Conservation (phyloP, 2,797 vertebrate genomes). For the Dicrostonyx torquatus region DNA sequence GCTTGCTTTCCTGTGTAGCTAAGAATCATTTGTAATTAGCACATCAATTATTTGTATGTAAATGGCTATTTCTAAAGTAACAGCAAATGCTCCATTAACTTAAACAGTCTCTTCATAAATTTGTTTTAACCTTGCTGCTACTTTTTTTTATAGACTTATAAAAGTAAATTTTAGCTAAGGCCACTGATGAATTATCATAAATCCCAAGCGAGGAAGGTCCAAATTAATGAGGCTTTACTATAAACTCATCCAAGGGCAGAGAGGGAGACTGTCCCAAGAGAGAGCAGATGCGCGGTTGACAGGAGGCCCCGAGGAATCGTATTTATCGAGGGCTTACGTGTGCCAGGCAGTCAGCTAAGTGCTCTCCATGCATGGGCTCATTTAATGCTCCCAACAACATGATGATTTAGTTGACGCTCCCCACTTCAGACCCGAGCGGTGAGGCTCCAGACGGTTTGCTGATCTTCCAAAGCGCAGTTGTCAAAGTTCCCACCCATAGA, state of each 20-base stretch:
- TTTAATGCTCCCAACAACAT: conserved; percentile 66
- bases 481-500: conserved; percentile 3
- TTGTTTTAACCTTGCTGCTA: conserved; percentile 60
- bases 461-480: neutral
- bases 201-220: conserved; percentile 69
- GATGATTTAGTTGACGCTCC: conserved; percentile 56
- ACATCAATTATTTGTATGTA: conserved; percentile 76
- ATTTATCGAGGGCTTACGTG: conserved; percentile 68
- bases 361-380: conserved; percentile 71
- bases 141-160: conserved; percentile 66
- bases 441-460: neutral
- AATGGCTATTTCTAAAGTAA: conserved; percentile 72
- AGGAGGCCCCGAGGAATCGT: conserved; percentile 60
- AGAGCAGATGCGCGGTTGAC: conserved; percentile 66
- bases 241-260: conserved; percentile 64
- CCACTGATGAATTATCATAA: conserved; percentile 72
- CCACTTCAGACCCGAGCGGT: neutral
- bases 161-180: conserved; percentile 76
- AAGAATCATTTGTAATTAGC: conserved; percentile 78
- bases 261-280: conserved; percentile 62
- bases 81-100: conserved; percentile 72
- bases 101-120: conserved; percentile 76
- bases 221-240: conserved; percentile 76
- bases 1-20: conserved; percentile 66
- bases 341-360: conserved; percentile 75